A percentile compares a stretch with the other conserved stretches of the same genome.
These are phyloP conservation scores for Paramisgurnus dabryanus DNA, from an alignment of 2,113 vertebrate genomes.

Conservation along the genomic window DNA sequence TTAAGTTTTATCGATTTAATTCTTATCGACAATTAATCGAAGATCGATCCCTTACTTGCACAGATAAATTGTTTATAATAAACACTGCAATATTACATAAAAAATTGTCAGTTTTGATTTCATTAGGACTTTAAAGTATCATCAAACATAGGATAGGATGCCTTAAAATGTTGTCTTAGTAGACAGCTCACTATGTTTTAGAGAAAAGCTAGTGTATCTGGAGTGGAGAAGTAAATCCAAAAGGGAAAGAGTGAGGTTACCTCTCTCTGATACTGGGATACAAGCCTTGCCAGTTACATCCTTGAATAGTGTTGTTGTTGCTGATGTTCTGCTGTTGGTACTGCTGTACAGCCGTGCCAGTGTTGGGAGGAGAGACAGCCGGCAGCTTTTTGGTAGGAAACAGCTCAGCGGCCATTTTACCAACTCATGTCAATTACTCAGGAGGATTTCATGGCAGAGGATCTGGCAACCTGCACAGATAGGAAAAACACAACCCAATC, in stretches of 20 bases:
- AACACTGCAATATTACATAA: too few relatives aligned
- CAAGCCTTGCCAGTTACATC: slow-evolving; percentile 93
- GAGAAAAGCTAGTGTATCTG: not conserved
- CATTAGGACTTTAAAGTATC: too few relatives aligned
- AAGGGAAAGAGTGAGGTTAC: slow-evolving; percentile 66
- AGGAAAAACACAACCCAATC: not conserved
- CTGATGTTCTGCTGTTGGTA: slow-evolving; percentile 90
- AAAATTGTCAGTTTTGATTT: too few relatives aligned
- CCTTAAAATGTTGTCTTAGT: not conserved
- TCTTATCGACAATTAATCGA: too few relatives aligned
- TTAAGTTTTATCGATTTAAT: too few relatives aligned
- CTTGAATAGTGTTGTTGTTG: slow-evolving; percentile 89
- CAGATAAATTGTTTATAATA: too few relatives aligned
- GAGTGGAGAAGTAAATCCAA: not conserved
- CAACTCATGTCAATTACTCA: slow-evolving; percentile 78
- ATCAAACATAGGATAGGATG: not conserved
- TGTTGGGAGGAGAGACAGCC: slow-evolving; percentile 59
- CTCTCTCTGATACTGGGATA: slow-evolving; percentile 95
- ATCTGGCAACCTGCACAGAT: not conserved
- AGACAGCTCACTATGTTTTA: not conserved
- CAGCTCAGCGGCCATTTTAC: slow-evolving; percentile 95
- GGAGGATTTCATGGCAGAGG: slow-evolving; percentile 84
- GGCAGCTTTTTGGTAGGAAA: slow-evolving; percentile 85
- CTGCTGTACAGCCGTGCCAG: slow-evolving; percentile 79
- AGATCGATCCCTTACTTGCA: too few relatives aligned